Evolutionary conservation across 1,140 invertebrate species (phyloP).

Genomic region (Coelopa frigida): DNA sequence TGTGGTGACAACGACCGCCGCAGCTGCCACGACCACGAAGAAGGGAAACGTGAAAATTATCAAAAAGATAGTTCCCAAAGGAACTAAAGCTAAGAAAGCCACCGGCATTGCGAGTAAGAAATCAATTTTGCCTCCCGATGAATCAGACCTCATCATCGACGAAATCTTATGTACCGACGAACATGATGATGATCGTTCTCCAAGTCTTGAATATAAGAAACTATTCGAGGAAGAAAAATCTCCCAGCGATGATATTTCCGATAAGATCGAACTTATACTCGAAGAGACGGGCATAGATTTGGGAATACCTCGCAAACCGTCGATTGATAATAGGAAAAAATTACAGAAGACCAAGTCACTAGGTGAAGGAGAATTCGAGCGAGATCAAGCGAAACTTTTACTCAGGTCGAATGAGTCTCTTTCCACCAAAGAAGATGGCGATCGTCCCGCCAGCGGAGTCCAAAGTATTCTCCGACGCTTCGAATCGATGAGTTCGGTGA

Average conservation of each 20-base stretch:
- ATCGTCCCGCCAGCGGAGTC: conserved; percentile 24
- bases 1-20: conserved; percentile 7
- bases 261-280: conserved; percentile 37
- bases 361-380: conserved; percentile 32
- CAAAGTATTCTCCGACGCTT: conserved; percentile 38
- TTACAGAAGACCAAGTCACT: conserved; percentile 35
- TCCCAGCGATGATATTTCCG: conserved; percentile 37
- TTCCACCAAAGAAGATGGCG: conserved; percentile 15
- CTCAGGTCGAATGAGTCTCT: neutral
- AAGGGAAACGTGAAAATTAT: conserved; percentile 33
- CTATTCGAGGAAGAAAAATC: conserved; percentile 40
- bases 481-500: conserved; percentile 36
- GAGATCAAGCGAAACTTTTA: neutral
- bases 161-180: conserved; percentile 30
- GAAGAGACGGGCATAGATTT: conserved; percentile 34
- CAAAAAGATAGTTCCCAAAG: conserved; percentile 39
- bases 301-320: conserved; percentile 22
- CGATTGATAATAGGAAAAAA: conserved; percentile 21
- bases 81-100: conserved; percentile 29
- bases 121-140: conserved; percentile 22
- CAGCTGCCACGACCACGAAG: conserved; percentile 17
- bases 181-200: conserved; percentile 24
- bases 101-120: conserved; percentile 2
- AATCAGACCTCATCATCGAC: conserved; percentile 31
- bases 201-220: conserved; percentile 35